These are phyloP conservation scores for Sisyra nigra DNA, from an alignment of 2,888 invertebrate genomes.

Conservation along the genomic window DNA sequence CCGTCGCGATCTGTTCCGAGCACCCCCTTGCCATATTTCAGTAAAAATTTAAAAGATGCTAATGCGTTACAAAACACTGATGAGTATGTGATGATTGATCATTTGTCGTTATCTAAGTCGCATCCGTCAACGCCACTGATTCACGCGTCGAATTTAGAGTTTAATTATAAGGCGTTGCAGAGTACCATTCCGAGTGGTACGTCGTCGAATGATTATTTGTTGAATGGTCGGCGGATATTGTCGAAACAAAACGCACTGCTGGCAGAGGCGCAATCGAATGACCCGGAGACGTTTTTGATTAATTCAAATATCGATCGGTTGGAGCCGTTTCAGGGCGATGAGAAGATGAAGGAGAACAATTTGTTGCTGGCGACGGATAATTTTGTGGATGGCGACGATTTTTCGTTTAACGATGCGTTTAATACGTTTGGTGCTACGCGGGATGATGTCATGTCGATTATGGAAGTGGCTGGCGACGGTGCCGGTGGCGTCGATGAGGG, in stretches of 20 bases:
- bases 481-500: no score
- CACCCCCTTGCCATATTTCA: conserved; percentile 39
- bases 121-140: conserved; percentile 61
- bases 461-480: no score
- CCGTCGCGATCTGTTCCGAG: conserved; percentile 52
- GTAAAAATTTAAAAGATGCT: conserved; percentile 15
- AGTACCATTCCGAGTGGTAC: background rate
- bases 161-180: conserved; percentile 20
- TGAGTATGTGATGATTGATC: conserved; percentile 22
- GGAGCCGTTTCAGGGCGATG: background rate
- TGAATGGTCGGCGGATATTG: conserved; percentile 24
- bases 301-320: background rate
- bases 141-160: conserved; percentile 22
- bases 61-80: conserved; percentile 23
- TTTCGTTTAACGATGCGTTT: conserved; percentile 1
- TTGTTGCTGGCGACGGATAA: background rate
- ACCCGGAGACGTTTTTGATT: background rate
- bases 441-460: no score
- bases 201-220: conserved; percentile 24
- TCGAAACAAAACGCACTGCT: background rate
- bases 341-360: background rate
- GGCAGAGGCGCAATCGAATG: background rate
- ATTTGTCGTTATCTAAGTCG: conserved; percentile 40
- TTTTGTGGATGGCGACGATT: background rate
- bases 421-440: no score